These are phyloP conservation scores for Acrocephalus arundinaceus DNA, from an alignment of 2,113 vertebrate genomes.

Conservation along the genomic window DNA sequence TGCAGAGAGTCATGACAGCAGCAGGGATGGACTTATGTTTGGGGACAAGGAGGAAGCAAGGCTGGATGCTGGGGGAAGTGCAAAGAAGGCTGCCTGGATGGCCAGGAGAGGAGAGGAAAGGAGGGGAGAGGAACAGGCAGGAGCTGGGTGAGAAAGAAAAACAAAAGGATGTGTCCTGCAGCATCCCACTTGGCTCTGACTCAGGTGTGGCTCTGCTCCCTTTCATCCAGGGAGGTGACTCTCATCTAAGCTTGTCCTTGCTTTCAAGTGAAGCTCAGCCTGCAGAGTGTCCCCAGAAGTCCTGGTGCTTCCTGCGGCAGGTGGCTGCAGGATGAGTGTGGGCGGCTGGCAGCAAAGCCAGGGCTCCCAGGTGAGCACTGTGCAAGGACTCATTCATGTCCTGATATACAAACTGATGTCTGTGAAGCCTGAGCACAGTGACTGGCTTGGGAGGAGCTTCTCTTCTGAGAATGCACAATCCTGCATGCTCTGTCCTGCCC, in stretches of 20 bases:
- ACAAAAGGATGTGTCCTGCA: background rate
- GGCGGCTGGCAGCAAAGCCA: background rate
- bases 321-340: background rate
- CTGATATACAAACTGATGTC: background rate
- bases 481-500: accelerated
- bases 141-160: background rate
- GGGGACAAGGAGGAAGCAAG: background rate
- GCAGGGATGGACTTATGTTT: background rate
- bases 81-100: background rate
- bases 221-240: background rate
- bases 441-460: background rate
- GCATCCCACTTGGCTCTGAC: background rate
- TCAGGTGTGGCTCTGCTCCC: background rate
- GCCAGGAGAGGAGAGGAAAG: background rate
- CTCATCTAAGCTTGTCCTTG: background rate
- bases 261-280: background rate
- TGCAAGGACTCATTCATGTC: background rate
- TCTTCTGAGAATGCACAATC: background rate
- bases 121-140: background rate
- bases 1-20: background rate
- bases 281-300: background rate
- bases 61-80: background rate
- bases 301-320: background rate
- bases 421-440: background rate
- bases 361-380: background rate